A percentile compares a stretch with the other conserved stretches of the same genome.
These are phyloP conservation scores for Sorex fumeus DNA, from an alignment of 2,113 vertebrate species.

Conservation along the genomic window DNA sequence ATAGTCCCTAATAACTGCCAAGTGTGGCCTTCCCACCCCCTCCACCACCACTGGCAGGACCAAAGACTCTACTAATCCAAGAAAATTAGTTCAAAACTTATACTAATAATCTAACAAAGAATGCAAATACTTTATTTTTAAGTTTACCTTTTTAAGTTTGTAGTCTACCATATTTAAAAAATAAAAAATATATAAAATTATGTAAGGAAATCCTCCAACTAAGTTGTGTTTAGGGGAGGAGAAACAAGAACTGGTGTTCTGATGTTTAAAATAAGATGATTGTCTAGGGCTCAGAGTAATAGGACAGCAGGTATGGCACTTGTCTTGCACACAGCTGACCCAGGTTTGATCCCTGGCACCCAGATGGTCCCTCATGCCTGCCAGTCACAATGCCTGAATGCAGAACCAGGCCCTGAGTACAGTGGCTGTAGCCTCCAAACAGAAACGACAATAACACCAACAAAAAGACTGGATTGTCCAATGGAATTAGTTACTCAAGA, in stretches of 20 bases:
- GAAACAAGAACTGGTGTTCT: neutral
- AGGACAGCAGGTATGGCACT: too few relatives aligned
- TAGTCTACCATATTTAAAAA: neutral
- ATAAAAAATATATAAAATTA: constrained; percentile 12
- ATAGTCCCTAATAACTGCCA: too few relatives aligned
- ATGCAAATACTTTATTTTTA: neutral
- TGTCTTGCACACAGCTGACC: too few relatives aligned
- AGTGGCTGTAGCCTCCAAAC: too few relatives aligned
- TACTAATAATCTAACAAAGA: constrained; percentile 6
- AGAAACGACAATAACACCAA: too few relatives aligned
- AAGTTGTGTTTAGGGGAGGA: neutral
- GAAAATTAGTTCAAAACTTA: constrained; percentile 34
- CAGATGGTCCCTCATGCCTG: too few relatives aligned
- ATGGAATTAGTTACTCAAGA: neutral
- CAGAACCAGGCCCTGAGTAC: too few relatives aligned
- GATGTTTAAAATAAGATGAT: neutral
- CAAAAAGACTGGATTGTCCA: neutral
- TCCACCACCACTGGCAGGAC: neutral
- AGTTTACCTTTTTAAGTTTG: too few relatives aligned
- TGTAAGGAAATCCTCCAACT: constrained; percentile 14
- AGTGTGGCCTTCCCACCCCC: too few relatives aligned
- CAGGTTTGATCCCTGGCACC: too few relatives aligned
- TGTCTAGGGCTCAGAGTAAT: too few relatives aligned
- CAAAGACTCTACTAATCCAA: constrained; percentile 2
- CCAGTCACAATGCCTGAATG: too few relatives aligned